These are phyloP conservation scores for Scomber japonicus DNA, from an alignment of 2,113 vertebrate genomes.

Conservation along the genomic window DNA sequence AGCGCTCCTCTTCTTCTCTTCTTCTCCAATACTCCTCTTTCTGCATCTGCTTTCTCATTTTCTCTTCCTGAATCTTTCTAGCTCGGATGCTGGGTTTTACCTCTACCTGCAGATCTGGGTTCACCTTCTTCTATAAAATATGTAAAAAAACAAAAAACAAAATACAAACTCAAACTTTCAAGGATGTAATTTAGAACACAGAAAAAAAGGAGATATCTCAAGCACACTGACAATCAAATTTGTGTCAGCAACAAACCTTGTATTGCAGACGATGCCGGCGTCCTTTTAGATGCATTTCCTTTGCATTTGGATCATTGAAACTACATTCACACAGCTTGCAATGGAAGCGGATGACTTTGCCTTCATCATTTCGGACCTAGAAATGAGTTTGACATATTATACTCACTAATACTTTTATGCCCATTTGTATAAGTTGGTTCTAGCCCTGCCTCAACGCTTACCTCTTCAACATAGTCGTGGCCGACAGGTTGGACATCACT, in stretches of 20 bases:
- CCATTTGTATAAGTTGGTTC: not conserved
- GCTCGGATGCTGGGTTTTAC: conserved; percentile 98
- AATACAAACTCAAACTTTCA: too few relatives aligned
- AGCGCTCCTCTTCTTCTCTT: conserved; percentile 96
- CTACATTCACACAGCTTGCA: conserved; percentile 98
- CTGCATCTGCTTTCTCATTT: conserved; percentile 99
- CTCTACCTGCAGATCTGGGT: conserved; percentile 98
- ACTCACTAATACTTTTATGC: not conserved
- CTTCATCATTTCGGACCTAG: conserved; percentile 97
- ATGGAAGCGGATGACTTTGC: conserved; percentile 98
- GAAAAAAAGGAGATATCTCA: too few relatives aligned
- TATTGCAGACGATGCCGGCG: conserved; percentile 95
- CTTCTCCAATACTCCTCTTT: conserved; percentile 99
- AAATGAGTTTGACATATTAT: conserved; percentile 9
- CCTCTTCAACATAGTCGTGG: conserved; percentile 99
- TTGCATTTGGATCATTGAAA: conserved; percentile 98
- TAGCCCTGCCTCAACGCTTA: conserved; percentile 59
- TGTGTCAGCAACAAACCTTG: conserved; percentile 85
- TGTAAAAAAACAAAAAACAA: not conserved
- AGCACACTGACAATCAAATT: too few relatives aligned
- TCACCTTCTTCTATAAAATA: conserved; percentile 95
- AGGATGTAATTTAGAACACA: too few relatives aligned
- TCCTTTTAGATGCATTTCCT: conserved; percentile 98
- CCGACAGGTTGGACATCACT: conserved; percentile 98
- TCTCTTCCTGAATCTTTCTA: conserved; percentile 97